Base-by-base conservation (phyloP, 2,113 vertebrate genomes). In the Miniopterus natalensis region DNA sequence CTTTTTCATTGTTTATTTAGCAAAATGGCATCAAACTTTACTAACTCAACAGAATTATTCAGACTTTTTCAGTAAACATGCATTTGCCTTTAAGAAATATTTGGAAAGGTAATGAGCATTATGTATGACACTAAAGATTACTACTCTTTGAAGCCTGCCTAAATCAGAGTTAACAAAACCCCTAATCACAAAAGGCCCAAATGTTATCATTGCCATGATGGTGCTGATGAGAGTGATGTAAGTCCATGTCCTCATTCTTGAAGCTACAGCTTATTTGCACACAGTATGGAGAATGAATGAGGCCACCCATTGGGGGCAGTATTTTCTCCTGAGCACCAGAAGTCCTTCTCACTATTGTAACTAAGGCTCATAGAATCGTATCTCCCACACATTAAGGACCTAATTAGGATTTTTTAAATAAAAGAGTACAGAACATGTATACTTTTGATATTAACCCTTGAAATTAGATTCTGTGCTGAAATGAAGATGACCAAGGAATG, bases 391-490 rank as follows among this genome's bases (percentile, higher is more conserved):
- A 5, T 63, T 84, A n/a, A 74, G 13, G 23, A 75, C n/a, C 4
- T 68, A 80, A 27, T 68, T 78, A 31, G 6, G 68, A 42, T 59
- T n/a, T 73, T 91, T 92, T 25, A 5, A 68, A 84, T 87, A 23
- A 59, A 86, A 80, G 13, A 27, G 15, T 74, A 70, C 14, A 86
- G 42, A 86, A 79, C 4, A 73, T n/a, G 11, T 2, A 36, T 2
- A 70, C 0, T 47, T 17, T 79, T 79, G 10, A 66, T 4, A 57
- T 42, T 55, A 70, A 55, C 1, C 2, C 20, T 84, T 53, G 27
- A 88, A 83, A 63, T 83, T 17, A 75, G 25, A 90, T 90, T 94
- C 90, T 94, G 23, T 57, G 3, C 27, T 63, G 71, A 86, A 84
- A 85, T 74, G 13, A 29, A 73, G 12, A 74, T 70, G 49, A 94